Percentiles rank a stretch among this genome's conserved stretches.
phyloP scores from a whole-genome alignment of 2,113 vertebrate species.

The Scophthalmus maximus region DNA sequence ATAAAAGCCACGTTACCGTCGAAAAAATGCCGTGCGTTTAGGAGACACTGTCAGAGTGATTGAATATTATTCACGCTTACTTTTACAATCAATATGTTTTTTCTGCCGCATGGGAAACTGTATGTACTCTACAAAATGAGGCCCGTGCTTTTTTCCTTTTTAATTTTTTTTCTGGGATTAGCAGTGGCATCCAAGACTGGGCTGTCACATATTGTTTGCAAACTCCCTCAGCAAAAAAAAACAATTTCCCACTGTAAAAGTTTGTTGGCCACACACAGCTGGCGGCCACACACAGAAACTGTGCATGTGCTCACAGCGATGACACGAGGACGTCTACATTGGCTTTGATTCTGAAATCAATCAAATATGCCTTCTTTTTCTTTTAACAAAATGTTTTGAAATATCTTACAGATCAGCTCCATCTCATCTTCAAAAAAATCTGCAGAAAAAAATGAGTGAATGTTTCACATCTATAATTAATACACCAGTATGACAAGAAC shows the following conservation, averaged over 20 bases:
- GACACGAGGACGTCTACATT: slow-evolving; percentile 13
- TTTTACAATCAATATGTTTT: slow-evolving; percentile 20
- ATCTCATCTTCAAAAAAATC: background rate
- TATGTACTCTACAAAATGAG: background rate
- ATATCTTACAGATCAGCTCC: background rate
- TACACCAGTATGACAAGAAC: background rate
- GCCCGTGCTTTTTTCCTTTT: background rate
- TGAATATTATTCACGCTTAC: background rate
- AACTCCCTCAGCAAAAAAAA: slow-evolving; percentile 14
- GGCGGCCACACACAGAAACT: slow-evolving; percentile 46
- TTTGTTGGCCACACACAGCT: slow-evolving; percentile 57
- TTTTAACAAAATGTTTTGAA: slow-evolving; percentile 10
- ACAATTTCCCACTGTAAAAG: slow-evolving; percentile 1
- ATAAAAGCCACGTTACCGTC: slow-evolving; percentile 21
- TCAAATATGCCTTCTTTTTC: background rate
- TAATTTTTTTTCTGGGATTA: slow-evolving; percentile 17
- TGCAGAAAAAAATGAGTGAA: background rate
- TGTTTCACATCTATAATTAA: background rate
- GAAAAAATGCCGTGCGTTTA: background rate
- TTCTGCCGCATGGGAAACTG: background rate
- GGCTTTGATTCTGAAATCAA: slow-evolving; percentile 25
- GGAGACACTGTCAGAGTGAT: background rate
- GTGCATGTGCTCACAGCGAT: slow-evolving; percentile 9
- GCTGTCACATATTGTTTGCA: slow-evolving; percentile 40
- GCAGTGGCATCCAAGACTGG: slow-evolving; percentile 27